phyloP scores from a whole-genome alignment of 35 echinoderm and acorn worm species.

The Stichopus chloronotus region DNA sequence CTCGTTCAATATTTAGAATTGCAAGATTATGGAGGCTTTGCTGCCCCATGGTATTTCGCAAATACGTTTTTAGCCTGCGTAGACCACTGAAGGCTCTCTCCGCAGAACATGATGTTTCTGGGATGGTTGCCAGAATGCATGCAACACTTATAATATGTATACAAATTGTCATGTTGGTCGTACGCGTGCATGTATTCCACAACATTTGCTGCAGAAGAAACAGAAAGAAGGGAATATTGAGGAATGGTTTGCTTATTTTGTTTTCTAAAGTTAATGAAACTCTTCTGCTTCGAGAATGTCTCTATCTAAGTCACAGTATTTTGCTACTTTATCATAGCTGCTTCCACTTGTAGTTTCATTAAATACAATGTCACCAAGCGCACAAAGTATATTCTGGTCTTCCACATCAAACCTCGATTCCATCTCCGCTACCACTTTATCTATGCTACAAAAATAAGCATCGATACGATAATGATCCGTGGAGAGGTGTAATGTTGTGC shows the following conservation, averaged over 20 bases:
- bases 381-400: constrained; percentile 16
- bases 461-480: constrained; percentile 22
- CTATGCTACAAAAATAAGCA: constrained; percentile 37
- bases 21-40: too few species aligned
- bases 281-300: constrained; percentile 42
- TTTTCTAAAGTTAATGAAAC: constrained; percentile 47
- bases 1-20: too few species aligned
- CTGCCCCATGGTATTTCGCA: too few species aligned
- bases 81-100: constrained; percentile 42
- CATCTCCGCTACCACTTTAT: constrained; percentile 22
- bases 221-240: too few species aligned
- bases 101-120: constrained; percentile 9
- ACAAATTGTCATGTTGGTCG: constrained; percentile 3
- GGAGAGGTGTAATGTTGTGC: constrained; percentile 26
- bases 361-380: constrained; percentile 7
- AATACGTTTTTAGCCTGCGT: too few species aligned
- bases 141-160: constrained; percentile 27
- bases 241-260: not conserved
- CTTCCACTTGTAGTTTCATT: constrained; percentile 45
- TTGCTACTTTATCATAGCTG: constrained; percentile 51
- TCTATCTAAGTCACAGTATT: constrained; percentile 28
- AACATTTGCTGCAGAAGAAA: not conserved
- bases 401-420: constrained; percentile 40
- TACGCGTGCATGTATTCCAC: constrained; percentile 38
- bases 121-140: constrained; percentile 40